Evolutionary conservation across 2,797 vertebrate genomes (phyloP).

Genomic region (Labeo calbasu): DNA sequence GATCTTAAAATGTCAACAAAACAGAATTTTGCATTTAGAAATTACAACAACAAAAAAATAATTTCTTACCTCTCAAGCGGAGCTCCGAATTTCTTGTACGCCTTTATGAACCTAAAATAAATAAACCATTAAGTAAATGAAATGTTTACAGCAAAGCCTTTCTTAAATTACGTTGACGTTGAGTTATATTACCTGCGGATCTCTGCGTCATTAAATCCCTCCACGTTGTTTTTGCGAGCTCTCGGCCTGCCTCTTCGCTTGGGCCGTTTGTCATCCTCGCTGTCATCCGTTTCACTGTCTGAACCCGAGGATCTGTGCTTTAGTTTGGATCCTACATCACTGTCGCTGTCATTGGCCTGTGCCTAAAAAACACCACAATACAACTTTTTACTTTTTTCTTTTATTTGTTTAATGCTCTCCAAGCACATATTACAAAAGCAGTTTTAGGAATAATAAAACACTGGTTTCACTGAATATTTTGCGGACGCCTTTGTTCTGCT

Average conservation of each 20-base stretch:
- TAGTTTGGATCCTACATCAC: constrained; percentile 93
- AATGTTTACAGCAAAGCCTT: not conserved
- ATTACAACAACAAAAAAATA: not conserved
- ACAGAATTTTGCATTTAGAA: too few relatives aligned
- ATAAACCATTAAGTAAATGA: not conserved
- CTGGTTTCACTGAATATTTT: constrained; percentile 8
- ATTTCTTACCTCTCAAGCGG: constrained; percentile 91
- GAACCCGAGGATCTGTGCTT: constrained; percentile 93
- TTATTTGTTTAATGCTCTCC: not conserved
- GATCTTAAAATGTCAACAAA: not conserved
- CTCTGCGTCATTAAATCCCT: constrained; percentile 95
- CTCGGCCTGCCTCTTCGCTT: constrained; percentile 92
- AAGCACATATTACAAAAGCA: not conserved
- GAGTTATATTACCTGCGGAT: constrained; percentile 86
- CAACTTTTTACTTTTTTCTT: not conserved
- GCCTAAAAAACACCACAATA: constrained; percentile 75
- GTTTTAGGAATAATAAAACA: not conserved
- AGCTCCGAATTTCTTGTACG: constrained; percentile 97
- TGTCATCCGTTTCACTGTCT: constrained; percentile 94
- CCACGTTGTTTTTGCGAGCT: constrained; percentile 94
- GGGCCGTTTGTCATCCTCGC: constrained; percentile 93
- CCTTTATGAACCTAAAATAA: constrained; percentile 92
- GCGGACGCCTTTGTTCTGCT: constrained; percentile 1
- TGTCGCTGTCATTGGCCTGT: constrained; percentile 95
- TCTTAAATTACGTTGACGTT: not conserved